A percentile compares a stretch with the other conserved stretches of the same genome.
These are phyloP conservation scores for Oncorhynchus clarkii DNA, from an alignment of 2,113 vertebrate species.

Conservation along the genomic window DNA sequence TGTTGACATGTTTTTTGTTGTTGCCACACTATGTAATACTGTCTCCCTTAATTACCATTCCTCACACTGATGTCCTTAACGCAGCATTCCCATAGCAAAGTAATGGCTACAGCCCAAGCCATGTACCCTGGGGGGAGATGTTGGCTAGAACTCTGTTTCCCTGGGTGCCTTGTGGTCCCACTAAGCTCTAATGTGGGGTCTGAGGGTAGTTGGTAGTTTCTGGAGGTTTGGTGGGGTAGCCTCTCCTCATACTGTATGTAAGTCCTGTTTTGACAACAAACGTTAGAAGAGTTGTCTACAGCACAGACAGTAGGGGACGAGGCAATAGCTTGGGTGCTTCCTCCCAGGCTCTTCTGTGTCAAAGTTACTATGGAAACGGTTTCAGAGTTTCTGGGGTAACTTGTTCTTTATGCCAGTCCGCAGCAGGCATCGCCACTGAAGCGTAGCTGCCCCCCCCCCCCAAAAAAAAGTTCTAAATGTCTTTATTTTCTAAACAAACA, in stretches of 20 bases:
- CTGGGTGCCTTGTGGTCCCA: slow-evolving; percentile 2
- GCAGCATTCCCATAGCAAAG: slow-evolving; percentile 41
- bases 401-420: slow-evolving; percentile 27
- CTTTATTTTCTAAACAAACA: slow-evolving; percentile 23
- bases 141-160: neutral
- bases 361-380: slow-evolving; percentile 19
- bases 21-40: slow-evolving; percentile 6
- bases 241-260: too few relatives aligned
- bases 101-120: slow-evolving; percentile 37
- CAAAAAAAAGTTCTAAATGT: slow-evolving; percentile 26
- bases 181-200: neutral
- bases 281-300: neutral
- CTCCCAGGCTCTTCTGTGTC: slow-evolving; percentile 41
- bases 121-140: slow-evolving; percentile 33
- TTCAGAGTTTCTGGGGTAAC: slow-evolving; percentile 42
- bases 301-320: neutral
- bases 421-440: slow-evolving; percentile 29
- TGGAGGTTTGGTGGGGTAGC: neutral
- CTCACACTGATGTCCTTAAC: slow-evolving; percentile 52
- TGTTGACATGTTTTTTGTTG: slow-evolving; percentile 7
- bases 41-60: slow-evolving; percentile 50
- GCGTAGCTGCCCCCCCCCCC: slow-evolving; percentile 25
- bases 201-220: too few relatives aligned
- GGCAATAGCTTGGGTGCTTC: too few relatives aligned
- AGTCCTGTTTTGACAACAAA: neutral